These are phyloP conservation scores for Hormaphis cornu DNA, from an alignment of 1,140 invertebrate species.

Conservation along the genomic window DNA sequence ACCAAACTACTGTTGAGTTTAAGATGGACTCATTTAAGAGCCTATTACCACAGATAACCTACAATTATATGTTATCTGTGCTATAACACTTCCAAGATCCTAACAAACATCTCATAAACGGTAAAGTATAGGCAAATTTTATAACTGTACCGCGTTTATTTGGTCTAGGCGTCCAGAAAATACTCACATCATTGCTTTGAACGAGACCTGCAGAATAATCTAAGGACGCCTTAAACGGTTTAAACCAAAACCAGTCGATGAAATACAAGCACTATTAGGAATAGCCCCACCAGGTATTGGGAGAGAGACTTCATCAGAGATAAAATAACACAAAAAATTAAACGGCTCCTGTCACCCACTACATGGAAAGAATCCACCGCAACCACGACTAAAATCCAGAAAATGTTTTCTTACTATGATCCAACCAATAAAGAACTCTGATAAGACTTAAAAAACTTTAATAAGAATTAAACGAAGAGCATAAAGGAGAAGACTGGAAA, in stretches of 20 bases:
- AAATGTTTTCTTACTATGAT: background rate
- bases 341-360: slow-evolving; percentile 11
- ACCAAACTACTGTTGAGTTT: too few relatives aligned
- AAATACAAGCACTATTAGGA: background rate
- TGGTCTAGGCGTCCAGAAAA: too few relatives aligned
- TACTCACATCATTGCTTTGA: background rate
- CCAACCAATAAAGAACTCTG: background rate
- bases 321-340: background rate
- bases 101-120: too few relatives aligned
- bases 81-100: too few relatives aligned
- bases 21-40: too few relatives aligned
- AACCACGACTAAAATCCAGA: background rate
- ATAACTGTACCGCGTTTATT: too few relatives aligned
- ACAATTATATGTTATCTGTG: too few relatives aligned
- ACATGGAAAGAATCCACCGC: background rate
- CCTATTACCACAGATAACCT: too few relatives aligned
- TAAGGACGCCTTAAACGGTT: background rate
- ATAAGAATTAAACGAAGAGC: too few relatives aligned
- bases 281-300: slow-evolving; percentile 9
- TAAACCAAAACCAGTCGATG: background rate
- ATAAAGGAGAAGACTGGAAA: too few relatives aligned
- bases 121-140: too few relatives aligned
- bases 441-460: too few relatives aligned
- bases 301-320: background rate
- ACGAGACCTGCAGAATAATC: background rate